phyloP scores from a whole-genome alignment of 1,140 invertebrate species.

The Micrasema longulum region DNA sequence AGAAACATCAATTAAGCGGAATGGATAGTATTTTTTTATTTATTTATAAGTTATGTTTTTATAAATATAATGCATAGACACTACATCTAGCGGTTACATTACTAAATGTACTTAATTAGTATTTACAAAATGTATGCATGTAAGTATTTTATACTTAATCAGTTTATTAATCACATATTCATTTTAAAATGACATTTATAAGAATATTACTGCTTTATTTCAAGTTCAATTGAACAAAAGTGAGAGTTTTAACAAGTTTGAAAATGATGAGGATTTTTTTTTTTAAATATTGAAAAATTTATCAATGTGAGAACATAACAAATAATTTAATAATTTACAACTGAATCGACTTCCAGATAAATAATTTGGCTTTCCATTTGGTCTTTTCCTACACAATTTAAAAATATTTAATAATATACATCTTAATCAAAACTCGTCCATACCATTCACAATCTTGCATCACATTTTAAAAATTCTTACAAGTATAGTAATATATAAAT shows the following conservation, averaged over 20 bases:
- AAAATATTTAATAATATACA: constrained; percentile 6
- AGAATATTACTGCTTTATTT: too few relatives aligned
- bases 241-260: too few relatives aligned
- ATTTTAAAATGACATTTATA: too few relatives aligned
- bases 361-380: constrained; percentile 31
- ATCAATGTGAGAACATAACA: too few relatives aligned
- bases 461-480: constrained; percentile 3
- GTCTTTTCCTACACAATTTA: constrained; percentile 32
- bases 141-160: constrained; percentile 50
- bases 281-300: too few relatives aligned
- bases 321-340: too few relatives aligned
- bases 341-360: not conserved
- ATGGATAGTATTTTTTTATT: too few relatives aligned
- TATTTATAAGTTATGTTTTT: too few relatives aligned
- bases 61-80: constrained; percentile 17
- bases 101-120: constrained; percentile 14
- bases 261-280: too few relatives aligned
- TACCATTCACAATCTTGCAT: constrained; percentile 18
- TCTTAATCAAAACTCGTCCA: constrained; percentile 2
- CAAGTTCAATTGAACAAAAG: too few relatives aligned
- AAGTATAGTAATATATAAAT: not conserved
- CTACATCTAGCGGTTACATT: constrained; percentile 33
- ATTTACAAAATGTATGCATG: constrained; percentile 27
- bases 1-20: too few relatives aligned
- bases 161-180: constrained; percentile 53